Conservation (phyloP, 1,140 invertebrate genomes). For the Neodiprion pinetum region DNA sequence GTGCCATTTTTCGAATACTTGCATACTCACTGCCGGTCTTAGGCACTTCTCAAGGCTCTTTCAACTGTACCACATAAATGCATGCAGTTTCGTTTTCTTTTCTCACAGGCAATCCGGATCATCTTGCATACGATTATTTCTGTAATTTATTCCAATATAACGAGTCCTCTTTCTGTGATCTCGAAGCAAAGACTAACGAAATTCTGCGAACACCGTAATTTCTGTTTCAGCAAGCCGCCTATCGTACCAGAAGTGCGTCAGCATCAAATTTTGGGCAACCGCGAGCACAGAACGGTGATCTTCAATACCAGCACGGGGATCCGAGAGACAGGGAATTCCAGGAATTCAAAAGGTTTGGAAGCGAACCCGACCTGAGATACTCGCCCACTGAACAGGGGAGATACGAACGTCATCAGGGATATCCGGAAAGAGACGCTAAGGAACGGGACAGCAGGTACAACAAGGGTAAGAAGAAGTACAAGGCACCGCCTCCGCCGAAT, state of each 20-base stretch:
- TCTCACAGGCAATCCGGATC: no score
- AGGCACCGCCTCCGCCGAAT: conserved; percentile 67
- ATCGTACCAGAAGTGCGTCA: conserved; percentile 43
- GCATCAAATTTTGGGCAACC: conserved; percentile 38
- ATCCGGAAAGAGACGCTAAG: conserved; percentile 37
- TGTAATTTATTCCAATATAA: no score
- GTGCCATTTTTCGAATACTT: not conserved
- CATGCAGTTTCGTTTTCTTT: no score
- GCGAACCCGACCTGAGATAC: conserved; percentile 73
- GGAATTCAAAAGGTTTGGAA: conserved; percentile 66
- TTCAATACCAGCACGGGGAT: conserved; percentile 36
- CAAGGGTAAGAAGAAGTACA: conserved; percentile 70
- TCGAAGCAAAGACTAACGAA: no score
- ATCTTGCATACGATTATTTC: no score
- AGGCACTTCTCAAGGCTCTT: no score
- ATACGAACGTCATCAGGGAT: conserved; percentile 24
- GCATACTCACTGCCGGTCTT: not conserved
- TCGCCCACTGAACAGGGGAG: conserved; percentile 30
- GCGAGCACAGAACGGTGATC: conserved; percentile 29
- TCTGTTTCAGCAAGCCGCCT: conserved; percentile 34
- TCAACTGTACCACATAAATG: no score
- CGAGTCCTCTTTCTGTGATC: no score
- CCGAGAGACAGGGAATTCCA: conserved; percentile 35
- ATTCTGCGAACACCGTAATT: not conserved
- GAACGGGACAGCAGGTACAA: conserved; percentile 52